Evolutionary conservation across 2,888 invertebrate species (phyloP).

Genomic region (Sabatieria punctata): DNA sequence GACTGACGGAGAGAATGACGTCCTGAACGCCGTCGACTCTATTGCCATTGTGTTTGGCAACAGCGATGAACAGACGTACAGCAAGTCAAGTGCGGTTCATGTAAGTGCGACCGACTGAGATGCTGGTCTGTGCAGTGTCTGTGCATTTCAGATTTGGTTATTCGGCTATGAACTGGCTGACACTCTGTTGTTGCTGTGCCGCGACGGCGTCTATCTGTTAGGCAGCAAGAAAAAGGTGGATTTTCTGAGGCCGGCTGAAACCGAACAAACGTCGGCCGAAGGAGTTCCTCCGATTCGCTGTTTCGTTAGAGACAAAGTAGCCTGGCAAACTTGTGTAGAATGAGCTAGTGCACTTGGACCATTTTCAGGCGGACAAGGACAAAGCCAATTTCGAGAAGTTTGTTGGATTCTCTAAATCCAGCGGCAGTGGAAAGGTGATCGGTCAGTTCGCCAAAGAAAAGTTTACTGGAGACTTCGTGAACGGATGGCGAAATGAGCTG

Average conservation of each 20-base stretch:
- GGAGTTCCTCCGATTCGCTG: conserved; percentile 62
- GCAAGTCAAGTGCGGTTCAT: no score
- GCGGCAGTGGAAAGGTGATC: conserved; percentile 55
- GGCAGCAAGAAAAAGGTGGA: conserved; percentile 97
- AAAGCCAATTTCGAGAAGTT: conserved; percentile 54
- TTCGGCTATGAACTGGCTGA: conserved; percentile 91
- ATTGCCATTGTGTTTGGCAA: no score
- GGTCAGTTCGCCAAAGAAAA: conserved; percentile 85
- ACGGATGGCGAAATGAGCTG: conserved; percentile 64
- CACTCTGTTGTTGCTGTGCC: conserved; percentile 75
- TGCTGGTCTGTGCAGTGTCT: no score
- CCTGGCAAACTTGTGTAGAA: neutral
- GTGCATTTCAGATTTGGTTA: conserved; percentile 62
- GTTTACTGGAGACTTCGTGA: conserved; percentile 78
- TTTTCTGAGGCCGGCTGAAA: conserved; percentile 74
- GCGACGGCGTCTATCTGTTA: conserved; percentile 65
- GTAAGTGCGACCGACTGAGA: no score
- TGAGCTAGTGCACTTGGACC: conserved; percentile 12
- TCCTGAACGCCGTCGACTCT: no score
- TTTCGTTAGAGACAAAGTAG: conserved; percentile 71
- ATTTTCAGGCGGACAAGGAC: conserved; percentile 62
- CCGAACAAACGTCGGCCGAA: conserved; percentile 59
- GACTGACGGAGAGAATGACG: no score
- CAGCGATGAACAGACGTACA: no score
- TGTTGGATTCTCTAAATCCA: conserved; percentile 62